Conservation (phyloP, 2,888 invertebrate species). For the Eilema depressum region DNA sequence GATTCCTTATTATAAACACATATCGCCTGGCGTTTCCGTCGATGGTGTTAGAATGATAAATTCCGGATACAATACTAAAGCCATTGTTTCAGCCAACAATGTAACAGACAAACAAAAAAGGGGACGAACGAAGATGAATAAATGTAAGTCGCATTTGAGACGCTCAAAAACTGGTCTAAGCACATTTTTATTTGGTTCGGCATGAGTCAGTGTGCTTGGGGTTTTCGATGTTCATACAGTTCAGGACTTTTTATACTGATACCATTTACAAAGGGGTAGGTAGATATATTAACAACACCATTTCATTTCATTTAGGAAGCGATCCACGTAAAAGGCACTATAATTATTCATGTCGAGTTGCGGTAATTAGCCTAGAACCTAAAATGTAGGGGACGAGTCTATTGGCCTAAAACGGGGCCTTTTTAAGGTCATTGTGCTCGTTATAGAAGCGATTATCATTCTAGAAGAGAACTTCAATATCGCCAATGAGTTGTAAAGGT, state of each 20-base stretch:
- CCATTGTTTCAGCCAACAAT: constrained; percentile 85
- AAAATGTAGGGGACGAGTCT: too few relatives aligned
- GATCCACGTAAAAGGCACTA: too few relatives aligned
- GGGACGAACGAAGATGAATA: constrained; percentile 75
- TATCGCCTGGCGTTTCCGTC: constrained; percentile 81
- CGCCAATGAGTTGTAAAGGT: too few relatives aligned
- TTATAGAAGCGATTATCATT: too few relatives aligned
- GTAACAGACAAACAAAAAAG: constrained; percentile 78
- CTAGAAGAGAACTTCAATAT: too few relatives aligned
- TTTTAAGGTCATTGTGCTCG: too few relatives aligned
- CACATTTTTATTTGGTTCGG: constrained; percentile 50
- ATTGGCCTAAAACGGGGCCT: too few relatives aligned
- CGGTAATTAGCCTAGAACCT: too few relatives aligned
- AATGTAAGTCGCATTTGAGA: constrained; percentile 77
- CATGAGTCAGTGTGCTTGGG: constrained; percentile 36
- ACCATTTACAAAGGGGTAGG: neutral
- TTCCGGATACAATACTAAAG: constrained; percentile 79
- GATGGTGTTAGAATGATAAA: constrained; percentile 85
- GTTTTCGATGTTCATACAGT: constrained; percentile 29
- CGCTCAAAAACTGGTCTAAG: constrained; percentile 71
- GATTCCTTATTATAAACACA: constrained; percentile 84
- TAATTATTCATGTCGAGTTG: too few relatives aligned
- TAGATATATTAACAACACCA: neutral
- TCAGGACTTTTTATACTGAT: neutral
- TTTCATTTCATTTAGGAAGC: too few relatives aligned